These are phyloP conservation scores for Macropus fuliginosus DNA, from an alignment of 2,797 vertebrate species.

Conservation along the genomic window DNA sequence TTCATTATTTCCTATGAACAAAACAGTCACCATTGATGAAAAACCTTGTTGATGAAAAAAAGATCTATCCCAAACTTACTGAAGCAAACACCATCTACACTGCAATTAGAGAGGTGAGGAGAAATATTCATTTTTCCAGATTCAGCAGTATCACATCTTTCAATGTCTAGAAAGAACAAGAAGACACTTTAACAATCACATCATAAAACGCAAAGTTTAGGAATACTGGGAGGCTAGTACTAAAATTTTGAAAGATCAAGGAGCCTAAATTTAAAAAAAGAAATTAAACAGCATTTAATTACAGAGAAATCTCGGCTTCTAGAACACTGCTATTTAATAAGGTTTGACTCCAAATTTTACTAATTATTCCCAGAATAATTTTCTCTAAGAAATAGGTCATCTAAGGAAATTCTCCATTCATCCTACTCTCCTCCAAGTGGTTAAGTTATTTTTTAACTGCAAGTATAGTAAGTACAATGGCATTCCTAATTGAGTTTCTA, in stretches of 20 bases:
- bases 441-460: constrained; percentile 27
- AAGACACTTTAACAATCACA: not conserved
- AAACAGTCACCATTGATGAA: not conserved
- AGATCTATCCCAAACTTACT: constrained; percentile 83
- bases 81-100: constrained; percentile 85
- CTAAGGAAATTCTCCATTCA: constrained; percentile 2
- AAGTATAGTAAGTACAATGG: constrained; percentile 6
- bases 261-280: not conserved
- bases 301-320: constrained; percentile 15
- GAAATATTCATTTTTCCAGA: constrained; percentile 78
- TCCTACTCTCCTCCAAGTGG: not conserved
- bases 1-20: constrained; percentile 6
- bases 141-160: constrained; percentile 64
- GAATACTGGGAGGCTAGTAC: not conserved
- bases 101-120: constrained; percentile 89
- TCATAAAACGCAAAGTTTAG: constrained; percentile 15
- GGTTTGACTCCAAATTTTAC: constrained; percentile 13
- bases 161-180: constrained; percentile 50
- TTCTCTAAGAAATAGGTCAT: constrained; percentile 16
- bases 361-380: not conserved
- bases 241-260: not conserved
- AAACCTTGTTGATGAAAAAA: constrained; percentile 26
- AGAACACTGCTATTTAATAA: constrained; percentile 40
- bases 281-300: not conserved
- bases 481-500: constrained; percentile 12